Base-by-base conservation (phyloP, 2,888 invertebrate species). In the Scrobipalpa atriplicella region DNA sequence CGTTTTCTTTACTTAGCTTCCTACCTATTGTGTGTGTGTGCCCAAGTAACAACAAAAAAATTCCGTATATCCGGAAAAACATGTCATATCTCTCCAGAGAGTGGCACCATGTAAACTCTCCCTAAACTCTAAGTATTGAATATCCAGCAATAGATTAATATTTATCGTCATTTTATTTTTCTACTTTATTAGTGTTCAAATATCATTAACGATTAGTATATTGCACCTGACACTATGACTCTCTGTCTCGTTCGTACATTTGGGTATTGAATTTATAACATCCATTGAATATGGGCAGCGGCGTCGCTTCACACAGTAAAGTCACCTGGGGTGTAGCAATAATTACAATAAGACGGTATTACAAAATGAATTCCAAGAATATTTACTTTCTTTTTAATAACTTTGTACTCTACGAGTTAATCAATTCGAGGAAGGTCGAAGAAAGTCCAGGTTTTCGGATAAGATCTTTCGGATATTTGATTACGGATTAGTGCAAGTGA, bases 151-250 rank as follows among this genome's bases (percentile, higher is more conserved):
- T 86, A 85, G 82, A 87, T 89, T 89, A 87, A 88, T 88, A 87
- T 88, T 90, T 89, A 90, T 87, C 74, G 87, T 82, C 82, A 79
- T 86, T 88, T 88, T 86, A 89, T 85, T 87, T 83, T 85, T 84
- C 79, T 85, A 87, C 78, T 87, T 87, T 89, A 89, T 87, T 87
- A 85, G 85, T 84, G 85, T 88, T 87, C 87, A 85, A 84, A 87
- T 89, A 87, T 87, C 89, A 88, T 90, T 90, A 90, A 86, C 83
- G 84, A 85, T 85, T 86, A 86, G 80, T 83, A 82, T 82, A 81
- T 84, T 81, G 83, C 86, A 84, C 80, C 82, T 81, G 81, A 83
- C 79, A 74, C 74, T 76, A 72, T 69, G 41, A 38, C 74, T 75
- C 70, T 72, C 75, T 75, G 69, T 79, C 75, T 78, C 74, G 70